Evolutionary conservation across 2,113 vertebrate genomes (phyloP), one percentile per base, ranked within the genome.

Genomic region (Sylvietta virens): DNA sequence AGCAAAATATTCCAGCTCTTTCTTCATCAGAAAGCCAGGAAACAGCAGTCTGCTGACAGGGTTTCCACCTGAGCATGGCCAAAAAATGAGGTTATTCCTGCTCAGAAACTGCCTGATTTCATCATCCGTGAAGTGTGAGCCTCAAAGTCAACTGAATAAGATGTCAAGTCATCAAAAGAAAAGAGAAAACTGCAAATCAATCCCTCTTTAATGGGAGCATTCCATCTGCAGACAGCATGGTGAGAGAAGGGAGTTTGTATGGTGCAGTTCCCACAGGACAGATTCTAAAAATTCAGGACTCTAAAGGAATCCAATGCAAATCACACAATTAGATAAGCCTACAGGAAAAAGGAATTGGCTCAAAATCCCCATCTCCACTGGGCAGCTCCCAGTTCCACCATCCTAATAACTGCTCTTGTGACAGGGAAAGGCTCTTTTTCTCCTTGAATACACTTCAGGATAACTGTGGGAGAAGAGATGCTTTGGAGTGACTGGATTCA

Each of bases 1-100:
- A 76, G 98, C 98, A 84, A 99, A 99, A 90, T 98, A 99, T 81
- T 98, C 98, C 78, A 99, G 97, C 96, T 99, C 98, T 91, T 99
- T 99, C 98, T 99, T 99, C 98, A 98, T 98, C 93, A 99, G 97
- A 95, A 99, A 99, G 8, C 98, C 98, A 56, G 98, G 98, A 23
- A 40, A 18, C 31, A 45, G 54, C 67, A 42, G 35, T 13, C 27
- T 10, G 15, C 33, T 21, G 0, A 31, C 0, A 1, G 35, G 30
- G 13, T 20, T 69, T 50, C 67, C 7, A 11, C 40, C 56, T 90
- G 61, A 30, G 11, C n/a, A 13, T 2, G 13, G 64, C 56, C 56
- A 66, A 83, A 83, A 92, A 95, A 70, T 15, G 1, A 61, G 5
- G 3, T 23, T 45, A 73, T 16, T 73, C 60, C 72, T 78, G 21